Conservation (phyloP, 2,797 vertebrate genomes). For the Potorous gilbertii region DNA sequence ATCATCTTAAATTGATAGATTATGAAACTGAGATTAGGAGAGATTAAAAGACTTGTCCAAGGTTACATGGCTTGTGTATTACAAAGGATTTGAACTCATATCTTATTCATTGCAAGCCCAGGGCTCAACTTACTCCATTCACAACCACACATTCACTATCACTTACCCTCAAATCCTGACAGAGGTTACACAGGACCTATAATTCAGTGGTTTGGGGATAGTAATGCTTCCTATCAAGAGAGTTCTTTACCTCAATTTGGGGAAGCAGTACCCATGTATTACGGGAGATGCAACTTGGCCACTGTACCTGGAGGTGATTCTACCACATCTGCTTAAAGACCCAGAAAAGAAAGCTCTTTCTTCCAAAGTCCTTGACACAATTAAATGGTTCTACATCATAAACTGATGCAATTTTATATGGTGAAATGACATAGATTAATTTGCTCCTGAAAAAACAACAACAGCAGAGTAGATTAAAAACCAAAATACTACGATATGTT, state of each 20-base stretch:
- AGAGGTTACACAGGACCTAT: not conserved
- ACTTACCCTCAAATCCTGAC: not conserved
- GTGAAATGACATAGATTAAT: not conserved
- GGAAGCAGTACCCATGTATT: not conserved
- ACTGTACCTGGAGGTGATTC: not conserved
- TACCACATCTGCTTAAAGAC: not conserved
- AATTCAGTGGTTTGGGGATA: not conserved
- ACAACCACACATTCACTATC: not conserved
- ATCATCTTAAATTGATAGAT: not conserved
- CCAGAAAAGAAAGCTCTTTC: not conserved
- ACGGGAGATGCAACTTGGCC: not conserved
- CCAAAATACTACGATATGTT: no score
- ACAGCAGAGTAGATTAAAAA: no score
- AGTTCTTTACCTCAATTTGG: not conserved
- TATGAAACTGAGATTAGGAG: not conserved
- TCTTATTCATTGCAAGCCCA: not conserved
- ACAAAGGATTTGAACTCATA: not conserved
- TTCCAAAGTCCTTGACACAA: not conserved
- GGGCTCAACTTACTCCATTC: not conserved
- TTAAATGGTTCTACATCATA: not conserved
- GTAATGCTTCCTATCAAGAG: not conserved
- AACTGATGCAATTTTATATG: not conserved
- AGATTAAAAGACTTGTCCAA: not conserved
- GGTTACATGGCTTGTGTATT: not conserved
- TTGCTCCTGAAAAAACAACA: no score